Conservation (phyloP, 1,140 invertebrate species). For the Meloidogyne exigua region DNA sequence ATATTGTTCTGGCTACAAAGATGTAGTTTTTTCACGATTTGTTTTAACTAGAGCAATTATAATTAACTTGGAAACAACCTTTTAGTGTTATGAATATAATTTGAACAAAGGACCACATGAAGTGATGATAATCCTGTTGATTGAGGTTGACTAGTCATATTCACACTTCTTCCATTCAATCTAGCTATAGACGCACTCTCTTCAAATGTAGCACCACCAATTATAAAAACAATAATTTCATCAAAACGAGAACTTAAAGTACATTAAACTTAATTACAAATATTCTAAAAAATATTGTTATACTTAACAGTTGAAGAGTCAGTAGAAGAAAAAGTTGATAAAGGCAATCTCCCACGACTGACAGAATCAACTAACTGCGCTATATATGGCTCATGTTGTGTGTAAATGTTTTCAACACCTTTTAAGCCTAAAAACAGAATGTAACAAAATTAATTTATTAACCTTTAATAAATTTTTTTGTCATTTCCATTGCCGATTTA, state of each 20-base stretch:
- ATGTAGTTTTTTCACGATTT: background rate
- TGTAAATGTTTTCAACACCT: slow-evolving; percentile 63
- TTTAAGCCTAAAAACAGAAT: slow-evolving; percentile 47
- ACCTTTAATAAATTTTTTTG: slow-evolving; percentile 62
- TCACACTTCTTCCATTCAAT: slow-evolving; percentile 72
- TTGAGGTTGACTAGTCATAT: slow-evolving; percentile 67
- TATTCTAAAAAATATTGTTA: slow-evolving; percentile 24
- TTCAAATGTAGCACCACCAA: slow-evolving; percentile 95
- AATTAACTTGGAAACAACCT: slow-evolving; percentile 56
- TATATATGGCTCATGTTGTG: slow-evolving; percentile 61
- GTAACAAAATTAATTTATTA: background rate
- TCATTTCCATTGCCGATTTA: slow-evolving; percentile 61
- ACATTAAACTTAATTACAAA: slow-evolving; percentile 10
- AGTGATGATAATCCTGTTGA: slow-evolving; percentile 67
- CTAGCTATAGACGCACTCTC: slow-evolving; percentile 83
- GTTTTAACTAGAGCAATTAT: too few relatives aligned
- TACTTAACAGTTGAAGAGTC: slow-evolving; percentile 39
- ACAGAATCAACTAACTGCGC: slow-evolving; percentile 52
- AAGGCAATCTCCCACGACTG: slow-evolving; percentile 42
- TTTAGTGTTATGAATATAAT: slow-evolving; percentile 79
- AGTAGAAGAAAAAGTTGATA: slow-evolving; percentile 39
- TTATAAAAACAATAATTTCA: slow-evolving; percentile 88
- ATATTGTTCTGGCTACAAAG: too few relatives aligned
- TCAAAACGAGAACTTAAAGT: slow-evolving; percentile 67
- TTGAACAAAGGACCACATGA: slow-evolving; percentile 82